These are phyloP conservation scores for Rhizomys pruinosus DNA, from an alignment of 2,113 vertebrate genomes.

Conservation along the genomic window DNA sequence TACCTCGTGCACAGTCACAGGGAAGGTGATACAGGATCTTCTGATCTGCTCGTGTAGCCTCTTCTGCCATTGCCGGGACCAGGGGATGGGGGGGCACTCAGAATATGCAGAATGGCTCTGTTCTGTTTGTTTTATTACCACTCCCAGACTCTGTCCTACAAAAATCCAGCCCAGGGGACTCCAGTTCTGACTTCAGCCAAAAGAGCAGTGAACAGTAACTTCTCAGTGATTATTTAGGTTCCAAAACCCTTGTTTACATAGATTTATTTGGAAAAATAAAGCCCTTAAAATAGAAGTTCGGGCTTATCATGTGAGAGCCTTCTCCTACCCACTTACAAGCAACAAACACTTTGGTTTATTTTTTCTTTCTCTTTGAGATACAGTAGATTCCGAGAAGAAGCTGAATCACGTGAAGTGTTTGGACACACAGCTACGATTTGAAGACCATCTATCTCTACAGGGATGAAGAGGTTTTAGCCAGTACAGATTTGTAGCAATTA, in stretches of 20 bases:
- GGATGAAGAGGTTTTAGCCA: background rate
- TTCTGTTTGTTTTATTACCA: background rate
- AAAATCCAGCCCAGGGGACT: background rate
- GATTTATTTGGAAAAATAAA: conserved; percentile 78
- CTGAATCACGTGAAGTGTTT: conserved; percentile 69
- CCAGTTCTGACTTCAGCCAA: background rate
- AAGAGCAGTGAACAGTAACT: background rate
- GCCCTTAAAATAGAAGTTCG: conserved; percentile 77
- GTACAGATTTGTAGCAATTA: background rate
- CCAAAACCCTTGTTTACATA: conserved; percentile 70
- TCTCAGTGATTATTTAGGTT: background rate
- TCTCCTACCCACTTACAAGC: conserved; percentile 74
- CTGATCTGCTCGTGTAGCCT: rapidly evolving
- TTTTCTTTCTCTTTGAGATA: conserved; percentile 73
- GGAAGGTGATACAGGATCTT: background rate
- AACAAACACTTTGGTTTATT: conserved; percentile 70
- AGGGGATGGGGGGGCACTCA: no score
- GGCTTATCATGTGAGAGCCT: conserved; percentile 75
- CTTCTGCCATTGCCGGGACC: background rate
- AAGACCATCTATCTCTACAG: background rate
- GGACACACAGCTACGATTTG: conserved; percentile 59
- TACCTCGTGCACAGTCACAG: background rate
- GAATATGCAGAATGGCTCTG: background rate
- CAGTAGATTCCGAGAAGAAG: conserved; percentile 68
- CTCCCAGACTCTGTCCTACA: background rate